phyloP scores from a whole-genome alignment of 92 coral and sea anemone genomes.

The Porites divaricata region DNA sequence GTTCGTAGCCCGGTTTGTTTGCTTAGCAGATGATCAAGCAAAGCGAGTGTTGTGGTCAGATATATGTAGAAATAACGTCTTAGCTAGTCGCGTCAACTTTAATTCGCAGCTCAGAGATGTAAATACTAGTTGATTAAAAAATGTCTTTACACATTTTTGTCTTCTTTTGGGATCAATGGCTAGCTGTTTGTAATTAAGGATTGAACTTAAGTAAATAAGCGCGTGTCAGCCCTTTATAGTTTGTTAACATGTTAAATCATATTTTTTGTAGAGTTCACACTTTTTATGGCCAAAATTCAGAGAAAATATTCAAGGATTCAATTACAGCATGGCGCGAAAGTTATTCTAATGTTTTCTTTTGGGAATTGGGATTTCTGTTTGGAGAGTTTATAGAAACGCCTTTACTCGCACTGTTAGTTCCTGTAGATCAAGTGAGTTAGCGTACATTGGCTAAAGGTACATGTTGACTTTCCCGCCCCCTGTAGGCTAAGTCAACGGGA shows the following conservation, averaged over 20 bases:
- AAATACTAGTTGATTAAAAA: constrained; percentile 29
- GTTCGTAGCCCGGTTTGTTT: constrained; percentile 7
- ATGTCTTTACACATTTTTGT: constrained; percentile 9
- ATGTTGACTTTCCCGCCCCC: constrained; percentile 50
- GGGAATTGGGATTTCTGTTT: neutral
- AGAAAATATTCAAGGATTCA: neutral
- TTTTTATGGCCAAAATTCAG: neutral
- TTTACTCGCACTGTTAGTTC: constrained; percentile 14
- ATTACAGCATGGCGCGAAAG: neutral
- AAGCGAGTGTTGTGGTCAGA: constrained; percentile 15
- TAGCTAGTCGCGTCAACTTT: constrained; percentile 41
- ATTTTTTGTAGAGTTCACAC: neutral
- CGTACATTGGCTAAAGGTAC: constrained; percentile 20
- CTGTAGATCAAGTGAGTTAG: constrained; percentile 32
- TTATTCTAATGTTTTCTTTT: neutral
- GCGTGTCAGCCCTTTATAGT: neutral
- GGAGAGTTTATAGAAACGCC: constrained; percentile 14
- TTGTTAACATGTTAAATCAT: neutral
- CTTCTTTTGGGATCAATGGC: neutral
- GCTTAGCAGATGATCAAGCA: constrained; percentile 21
- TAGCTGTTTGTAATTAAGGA: constrained; percentile 8
- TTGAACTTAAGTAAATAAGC: constrained; percentile 25
- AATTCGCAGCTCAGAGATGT: constrained; percentile 20
- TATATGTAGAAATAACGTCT: constrained; percentile 42
- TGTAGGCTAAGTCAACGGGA: constrained; percentile 45